Conservation (phyloP, 2,888 invertebrate species). For the Gordius sp. region DNA sequence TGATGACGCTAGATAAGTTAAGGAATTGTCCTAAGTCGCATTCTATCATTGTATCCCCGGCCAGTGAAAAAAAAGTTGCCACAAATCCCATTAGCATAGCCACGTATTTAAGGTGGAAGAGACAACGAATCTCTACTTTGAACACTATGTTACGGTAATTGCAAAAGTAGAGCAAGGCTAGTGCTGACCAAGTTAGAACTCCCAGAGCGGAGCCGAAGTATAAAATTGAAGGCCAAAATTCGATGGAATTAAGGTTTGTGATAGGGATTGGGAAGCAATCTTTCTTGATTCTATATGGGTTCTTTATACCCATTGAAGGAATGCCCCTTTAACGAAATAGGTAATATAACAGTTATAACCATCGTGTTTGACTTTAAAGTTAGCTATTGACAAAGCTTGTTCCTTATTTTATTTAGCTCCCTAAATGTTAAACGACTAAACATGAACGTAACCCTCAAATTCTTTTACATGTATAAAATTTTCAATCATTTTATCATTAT, state of each 20-base stretch:
- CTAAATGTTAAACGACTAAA: no score
- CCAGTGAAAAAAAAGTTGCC: not conserved
- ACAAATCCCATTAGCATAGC: not conserved
- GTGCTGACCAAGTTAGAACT: not conserved
- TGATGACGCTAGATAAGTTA: not conserved
- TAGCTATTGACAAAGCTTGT: no score
- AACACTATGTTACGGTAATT: not conserved
- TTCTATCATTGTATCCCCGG: not conserved
- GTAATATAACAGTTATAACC: no score
- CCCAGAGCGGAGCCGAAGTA: not conserved
- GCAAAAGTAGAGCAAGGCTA: not conserved
- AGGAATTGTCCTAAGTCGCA: constrained; percentile 1
- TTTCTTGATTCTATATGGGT: not conserved
- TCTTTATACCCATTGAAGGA: no score
- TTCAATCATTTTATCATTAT: no score
- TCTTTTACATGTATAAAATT: no score
- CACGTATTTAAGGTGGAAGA: not conserved
- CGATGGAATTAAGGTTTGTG: not conserved
- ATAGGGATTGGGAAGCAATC: not conserved
- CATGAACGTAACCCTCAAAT: no score
- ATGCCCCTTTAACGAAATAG: no score
- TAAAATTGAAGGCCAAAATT: not conserved
- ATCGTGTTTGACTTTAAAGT: no score
- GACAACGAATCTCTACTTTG: not conserved
- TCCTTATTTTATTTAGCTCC: no score